Percentiles rank a stretch among this genome's conserved stretches.
These are phyloP conservation scores for Orthosia gothica DNA, from an alignment of 2,888 invertebrate species.

Conservation along the genomic window DNA sequence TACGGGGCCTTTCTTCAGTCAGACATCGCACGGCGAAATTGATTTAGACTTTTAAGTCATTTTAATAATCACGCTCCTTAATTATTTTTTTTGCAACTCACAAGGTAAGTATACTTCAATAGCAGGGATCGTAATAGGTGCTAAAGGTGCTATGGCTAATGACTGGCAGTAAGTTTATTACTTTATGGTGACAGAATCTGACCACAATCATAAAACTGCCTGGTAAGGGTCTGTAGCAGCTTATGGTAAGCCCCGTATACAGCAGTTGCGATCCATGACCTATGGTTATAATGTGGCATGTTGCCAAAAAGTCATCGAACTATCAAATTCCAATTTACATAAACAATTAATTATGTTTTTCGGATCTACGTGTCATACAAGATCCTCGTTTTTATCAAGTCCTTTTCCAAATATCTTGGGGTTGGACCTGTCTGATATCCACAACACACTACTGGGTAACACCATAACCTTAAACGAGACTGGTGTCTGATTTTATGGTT, in stretches of 20 bases:
- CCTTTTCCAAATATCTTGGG: too few relatives aligned
- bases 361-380: neutral
- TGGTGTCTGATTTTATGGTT: neutral
- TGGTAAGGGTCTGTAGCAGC: slow-evolving; percentile 12
- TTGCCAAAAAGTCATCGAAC: slow-evolving; percentile 40
- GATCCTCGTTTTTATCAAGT: neutral
- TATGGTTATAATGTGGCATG: slow-evolving; percentile 39
- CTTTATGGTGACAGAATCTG: slow-evolving; percentile 26
- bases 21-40: neutral
- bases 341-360: neutral
- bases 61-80: too few relatives aligned
- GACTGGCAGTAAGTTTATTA: neutral
- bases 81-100: too few relatives aligned
- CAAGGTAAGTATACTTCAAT: too few relatives aligned
- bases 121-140: neutral
- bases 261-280: slow-evolving; percentile 43
- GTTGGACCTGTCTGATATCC: too few relatives aligned
- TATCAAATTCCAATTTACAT: slow-evolving; percentile 14
- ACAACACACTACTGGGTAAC: too few relatives aligned
- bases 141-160: neutral
- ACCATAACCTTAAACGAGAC: too few relatives aligned
- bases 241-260: slow-evolving; percentile 26
- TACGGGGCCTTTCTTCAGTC: neutral
- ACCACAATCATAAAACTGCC: slow-evolving; percentile 29
- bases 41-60: neutral